Base-by-base conservation (phyloP, 2,113 vertebrate species). In the Pseudopodoces humilis region DNA sequence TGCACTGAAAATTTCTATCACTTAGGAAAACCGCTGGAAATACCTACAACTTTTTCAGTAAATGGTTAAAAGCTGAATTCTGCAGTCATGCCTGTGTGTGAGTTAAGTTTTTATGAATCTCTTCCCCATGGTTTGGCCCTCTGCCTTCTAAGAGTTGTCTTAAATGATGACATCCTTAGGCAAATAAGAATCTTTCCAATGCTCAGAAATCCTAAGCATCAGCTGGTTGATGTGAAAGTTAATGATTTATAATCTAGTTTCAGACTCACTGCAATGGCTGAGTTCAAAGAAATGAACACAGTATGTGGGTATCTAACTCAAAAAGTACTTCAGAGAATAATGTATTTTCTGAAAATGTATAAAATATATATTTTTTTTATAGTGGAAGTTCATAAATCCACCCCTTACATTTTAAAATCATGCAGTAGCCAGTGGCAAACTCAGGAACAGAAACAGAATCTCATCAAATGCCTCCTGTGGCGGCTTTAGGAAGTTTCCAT, bases 161-260 rank as follows among this genome's bases (percentile, higher is more conserved):
- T 90, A 93, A 94, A 84, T 83, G 55, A 92, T 90, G 59, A 92
- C 74, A 83, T 79, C 83, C 84, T 88, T 88, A 96, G 62, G 86
- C 83, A 94, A 90, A 62, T 37, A 68, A 77, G 79, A 88, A 50
- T 86, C 53, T 77, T 84, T 56, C 23, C 46, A 95, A 85, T 75
- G 43, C 49, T 89, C 13, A 11, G 70, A 96, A 97, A 96, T 96
- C 69, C 79, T 87, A 60, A 86, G 63, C 30, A 62, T 13, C 80
- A 72, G 49, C 86, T 96, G 52, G 59, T 94, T 94, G 78, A 97
- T 95, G 59, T 85, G 91, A 83, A 96, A 96, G 22, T 91, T 94
- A 96, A 94, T 94, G 93, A 96, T 95, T 96, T 96, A 92, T 96
- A 80, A 96, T 96, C 95, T 90, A 71, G 47, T 87, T 97, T 95